phyloP scores from a whole-genome alignment of 37 sponge, comb jelly and placozoan genomes.

The Aphrocallistes beatrix region DNA sequence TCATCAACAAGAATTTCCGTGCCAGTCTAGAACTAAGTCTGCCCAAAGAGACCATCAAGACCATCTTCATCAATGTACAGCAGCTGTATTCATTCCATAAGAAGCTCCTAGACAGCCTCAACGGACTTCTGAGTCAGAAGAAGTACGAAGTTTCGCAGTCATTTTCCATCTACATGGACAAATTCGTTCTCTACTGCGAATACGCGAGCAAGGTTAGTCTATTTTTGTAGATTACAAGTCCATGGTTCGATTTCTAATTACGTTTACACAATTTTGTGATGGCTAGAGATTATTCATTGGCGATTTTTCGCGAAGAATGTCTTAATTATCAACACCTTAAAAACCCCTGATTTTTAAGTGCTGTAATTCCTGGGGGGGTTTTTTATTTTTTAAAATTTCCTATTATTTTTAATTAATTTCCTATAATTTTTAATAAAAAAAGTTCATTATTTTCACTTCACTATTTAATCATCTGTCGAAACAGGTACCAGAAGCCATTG shows the following conservation, averaged over 20 bases:
- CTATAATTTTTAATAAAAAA: too few relatives aligned
- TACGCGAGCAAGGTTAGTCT: background rate
- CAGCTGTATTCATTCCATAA: background rate
- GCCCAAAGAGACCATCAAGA: background rate
- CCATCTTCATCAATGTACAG: conserved; percentile 18
- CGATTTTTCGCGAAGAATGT: too few relatives aligned
- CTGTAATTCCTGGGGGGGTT: too few relatives aligned
- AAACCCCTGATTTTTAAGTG: too few relatives aligned
- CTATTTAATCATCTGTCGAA: background rate
- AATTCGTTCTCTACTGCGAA: background rate
- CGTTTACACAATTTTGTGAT: too few relatives aligned
- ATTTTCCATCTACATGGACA: background rate
- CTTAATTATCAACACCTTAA: too few relatives aligned
- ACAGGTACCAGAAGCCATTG: background rate
- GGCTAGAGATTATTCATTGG: too few relatives aligned
- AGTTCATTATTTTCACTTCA: too few relatives aligned
- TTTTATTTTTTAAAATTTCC: too few relatives aligned
- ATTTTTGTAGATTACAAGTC: too few relatives aligned
- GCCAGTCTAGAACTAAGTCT: background rate
- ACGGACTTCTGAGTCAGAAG: background rate
- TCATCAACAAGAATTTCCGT: conserved; percentile 7
- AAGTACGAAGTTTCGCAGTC: background rate
- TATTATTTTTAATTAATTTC: too few relatives aligned
- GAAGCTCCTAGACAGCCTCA: background rate
- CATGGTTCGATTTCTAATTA: too few relatives aligned